Conservation (phyloP, 2,797 vertebrate genomes). For the Sebastes paucispinis region DNA sequence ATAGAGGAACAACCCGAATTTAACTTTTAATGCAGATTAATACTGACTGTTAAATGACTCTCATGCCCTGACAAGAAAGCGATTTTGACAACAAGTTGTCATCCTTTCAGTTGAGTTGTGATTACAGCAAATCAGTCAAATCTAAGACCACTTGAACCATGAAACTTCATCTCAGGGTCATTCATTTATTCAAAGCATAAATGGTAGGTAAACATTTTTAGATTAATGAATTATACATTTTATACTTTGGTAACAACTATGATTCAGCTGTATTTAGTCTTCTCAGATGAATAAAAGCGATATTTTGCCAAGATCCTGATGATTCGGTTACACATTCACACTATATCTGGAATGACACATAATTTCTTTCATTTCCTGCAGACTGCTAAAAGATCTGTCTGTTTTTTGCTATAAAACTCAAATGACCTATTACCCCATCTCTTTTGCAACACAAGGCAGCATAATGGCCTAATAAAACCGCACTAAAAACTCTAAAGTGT, state of each 20-base stretch:
- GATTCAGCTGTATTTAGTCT: not conserved
- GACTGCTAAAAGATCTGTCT: not conserved
- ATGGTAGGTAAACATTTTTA: not conserved
- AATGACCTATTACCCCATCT: constrained; percentile 33
- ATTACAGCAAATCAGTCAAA: not conserved
- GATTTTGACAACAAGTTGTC: not conserved
- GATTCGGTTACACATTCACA: not conserved
- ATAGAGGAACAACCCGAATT: constrained; percentile 10
- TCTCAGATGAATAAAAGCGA: not conserved
- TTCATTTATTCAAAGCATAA: not conserved
- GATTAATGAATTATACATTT: not conserved
- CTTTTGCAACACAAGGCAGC: constrained; percentile 42
- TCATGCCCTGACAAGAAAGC: constrained; percentile 49
- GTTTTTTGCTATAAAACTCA: constrained; percentile 38
- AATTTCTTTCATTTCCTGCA: not conserved
- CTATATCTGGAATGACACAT: not conserved
- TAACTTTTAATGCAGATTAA: constrained; percentile 23
- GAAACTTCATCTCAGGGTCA: not conserved
- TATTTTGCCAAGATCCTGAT: not conserved
- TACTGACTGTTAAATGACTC: constrained; percentile 23
- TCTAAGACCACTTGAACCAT: not conserved
- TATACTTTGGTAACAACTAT: not conserved
- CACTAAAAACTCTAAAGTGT: constrained; percentile 41
- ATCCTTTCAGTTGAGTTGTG: not conserved
- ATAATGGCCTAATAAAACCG: constrained; percentile 46